These are phyloP conservation scores for Drosophila percnosoma DNA, from an alignment of 2,888 invertebrate species.

Conservation along the genomic window DNA sequence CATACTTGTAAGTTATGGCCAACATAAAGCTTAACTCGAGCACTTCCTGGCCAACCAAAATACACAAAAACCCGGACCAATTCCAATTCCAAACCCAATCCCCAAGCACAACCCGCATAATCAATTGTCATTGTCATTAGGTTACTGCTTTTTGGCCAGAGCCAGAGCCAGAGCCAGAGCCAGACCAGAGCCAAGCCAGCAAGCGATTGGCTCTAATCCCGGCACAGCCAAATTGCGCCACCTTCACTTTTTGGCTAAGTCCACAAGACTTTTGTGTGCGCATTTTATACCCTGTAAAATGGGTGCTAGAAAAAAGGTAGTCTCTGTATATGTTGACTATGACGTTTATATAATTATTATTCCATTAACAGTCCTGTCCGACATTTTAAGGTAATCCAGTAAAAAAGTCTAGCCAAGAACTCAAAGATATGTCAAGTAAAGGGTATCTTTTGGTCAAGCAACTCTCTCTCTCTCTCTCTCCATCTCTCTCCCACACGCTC, in stretches of 20 bases:
- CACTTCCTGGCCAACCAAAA: constrained; percentile 59
- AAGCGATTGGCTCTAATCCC: constrained; percentile 48
- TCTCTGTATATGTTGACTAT: rapidly evolving
- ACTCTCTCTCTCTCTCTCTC: no score
- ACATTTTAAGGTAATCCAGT: no score
- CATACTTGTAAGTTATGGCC: constrained; percentile 65
- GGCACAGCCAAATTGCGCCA: constrained; percentile 61
- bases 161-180: background rate
- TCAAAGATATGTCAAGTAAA: background rate
- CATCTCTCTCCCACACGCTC: no score
- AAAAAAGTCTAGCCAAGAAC: background rate
- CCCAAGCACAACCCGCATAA: constrained; percentile 59
- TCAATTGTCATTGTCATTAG: constrained; percentile 78
- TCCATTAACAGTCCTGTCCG: background rate
- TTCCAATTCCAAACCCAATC: background rate
- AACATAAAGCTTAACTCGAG: constrained; percentile 62
- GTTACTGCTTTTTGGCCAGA: constrained; percentile 30
- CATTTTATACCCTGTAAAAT: constrained; percentile 17
- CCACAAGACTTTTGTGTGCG: background rate
- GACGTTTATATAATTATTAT: background rate
- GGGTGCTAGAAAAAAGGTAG: rapidly evolving
- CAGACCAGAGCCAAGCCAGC: background rate
- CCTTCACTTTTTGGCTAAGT: constrained; percentile 60
- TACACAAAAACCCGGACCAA: constrained; percentile 18
- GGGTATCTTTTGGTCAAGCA: background rate